Percentiles rank a stretch among this genome's conserved stretches.
Evolutionary conservation across 2,113 vertebrate genomes (phyloP).

Genomic region (Pseudopodoces humilis): DNA sequence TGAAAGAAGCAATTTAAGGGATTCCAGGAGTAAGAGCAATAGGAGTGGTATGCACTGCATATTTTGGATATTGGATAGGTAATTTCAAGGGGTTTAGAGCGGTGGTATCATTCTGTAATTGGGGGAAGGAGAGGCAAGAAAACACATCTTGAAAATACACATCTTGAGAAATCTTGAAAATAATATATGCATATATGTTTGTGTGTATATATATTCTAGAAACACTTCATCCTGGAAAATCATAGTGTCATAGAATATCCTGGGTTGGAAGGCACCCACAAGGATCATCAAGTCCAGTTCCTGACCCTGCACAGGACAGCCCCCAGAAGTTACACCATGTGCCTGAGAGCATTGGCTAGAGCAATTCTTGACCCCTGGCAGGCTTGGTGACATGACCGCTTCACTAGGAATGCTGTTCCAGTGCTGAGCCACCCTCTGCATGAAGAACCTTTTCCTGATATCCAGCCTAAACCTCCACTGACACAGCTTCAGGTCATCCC

Average conservation of each 20-base stretch:
- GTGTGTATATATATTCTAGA: not conserved
- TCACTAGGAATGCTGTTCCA: not conserved
- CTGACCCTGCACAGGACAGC: not conserved
- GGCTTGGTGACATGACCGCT: not conserved
- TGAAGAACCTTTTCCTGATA: not conserved
- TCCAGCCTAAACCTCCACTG: not conserved
- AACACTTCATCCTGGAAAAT: not conserved
- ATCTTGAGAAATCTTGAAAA: not conserved
- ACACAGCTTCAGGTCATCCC: not conserved
- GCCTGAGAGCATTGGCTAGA: not conserved
- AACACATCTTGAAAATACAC: not conserved
- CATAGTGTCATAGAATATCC: accelerated
- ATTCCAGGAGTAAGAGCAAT: not conserved
- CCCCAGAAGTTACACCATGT: not conserved
- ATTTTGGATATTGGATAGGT: not conserved
- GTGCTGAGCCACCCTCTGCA: too few species aligned
- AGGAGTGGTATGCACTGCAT: not conserved
- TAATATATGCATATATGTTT: not conserved
- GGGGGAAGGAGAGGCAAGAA: not conserved
- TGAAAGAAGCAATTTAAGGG: not conserved
- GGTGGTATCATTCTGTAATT: accelerated
- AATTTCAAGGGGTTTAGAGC: not conserved
- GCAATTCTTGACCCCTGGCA: not conserved
- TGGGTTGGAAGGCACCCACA: not conserved
- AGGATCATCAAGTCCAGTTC: accelerated